A percentile compares a stretch with the other conserved stretches of the same genome.
Evolutionary conservation across 2,113 vertebrate genomes (phyloP).

Genomic region (Pterocles burchelli): DNA sequence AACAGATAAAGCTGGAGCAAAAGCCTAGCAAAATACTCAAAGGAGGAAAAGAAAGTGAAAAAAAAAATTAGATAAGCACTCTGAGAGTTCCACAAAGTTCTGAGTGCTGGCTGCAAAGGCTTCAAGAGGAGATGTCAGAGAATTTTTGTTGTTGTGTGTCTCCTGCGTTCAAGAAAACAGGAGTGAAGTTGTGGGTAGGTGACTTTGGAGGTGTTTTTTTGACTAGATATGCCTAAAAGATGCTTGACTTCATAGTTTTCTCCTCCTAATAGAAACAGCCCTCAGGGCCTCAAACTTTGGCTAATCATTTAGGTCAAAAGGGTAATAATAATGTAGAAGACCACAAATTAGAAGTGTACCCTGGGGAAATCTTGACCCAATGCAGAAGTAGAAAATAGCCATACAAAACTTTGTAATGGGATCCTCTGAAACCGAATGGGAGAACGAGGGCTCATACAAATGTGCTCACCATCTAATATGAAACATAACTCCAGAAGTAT

Average conservation of each 20-base stretch:
- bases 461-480: conserved; percentile 55
- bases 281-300: conserved; percentile 50
- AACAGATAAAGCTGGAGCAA: neutral
- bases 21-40: neutral
- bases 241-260: conserved; percentile 50
- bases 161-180: neutral
- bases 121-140: neutral
- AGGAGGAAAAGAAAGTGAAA: neutral
- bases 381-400: conserved; percentile 58
- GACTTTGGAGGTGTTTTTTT: conserved; percentile 17
- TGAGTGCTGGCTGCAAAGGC: neutral
- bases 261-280: conserved; percentile 46
- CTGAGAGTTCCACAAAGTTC: neutral
- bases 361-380: conserved; percentile 60
- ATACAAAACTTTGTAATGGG: conserved; percentile 55
- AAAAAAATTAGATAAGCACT: neutral
- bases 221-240: conserved; percentile 32
- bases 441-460: conserved; percentile 55
- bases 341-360: conserved; percentile 53
- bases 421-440: conserved; percentile 56
- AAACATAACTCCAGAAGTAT: conserved; percentile 66
- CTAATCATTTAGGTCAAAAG: conserved; percentile 65
- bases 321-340: conserved; percentile 64
- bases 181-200: neutral
- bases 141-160: neutral